Evolutionary conservation across 2,888 invertebrate genomes (phyloP), one percentile per base, ranked within the genome.

Genomic region (Notodonta dromedarius): DNA sequence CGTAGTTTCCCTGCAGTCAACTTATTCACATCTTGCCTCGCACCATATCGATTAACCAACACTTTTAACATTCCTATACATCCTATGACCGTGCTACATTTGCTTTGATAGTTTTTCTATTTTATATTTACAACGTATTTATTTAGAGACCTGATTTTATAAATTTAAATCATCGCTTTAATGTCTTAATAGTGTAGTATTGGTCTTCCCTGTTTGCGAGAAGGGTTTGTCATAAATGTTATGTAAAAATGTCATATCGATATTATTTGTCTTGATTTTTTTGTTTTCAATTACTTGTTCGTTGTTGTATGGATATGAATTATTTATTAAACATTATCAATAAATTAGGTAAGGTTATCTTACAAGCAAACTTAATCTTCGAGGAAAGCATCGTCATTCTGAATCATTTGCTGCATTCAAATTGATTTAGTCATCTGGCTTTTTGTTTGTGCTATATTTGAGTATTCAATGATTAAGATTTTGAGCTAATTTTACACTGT

Each of bases 1-100:
- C 89, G 91, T 91, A 91, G 87, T 90, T 84, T 84, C 80, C 83
- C 91, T 90, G 92, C 92, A 92, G 89, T 90, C 85, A 81, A 86
- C 86, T 86, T 75, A 76, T 76, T 76, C 85, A 88, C 86, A 88
- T 88, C 89, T 90, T 88, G 80, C 78, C 83, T 56, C 83, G 81
- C 85, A 85, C 88, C 86, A 89, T 91, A 92, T 92, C 87, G 91
- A 92, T 90, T 88, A 83, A 81, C 83, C 77, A 79, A 77, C 76
- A 56, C 78, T 77, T 80, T 80, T 80, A 80, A 72, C 74, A 74
- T 78, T 79, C 79, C 74, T 78, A 76, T 80, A 79, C 79, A 76
- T 80, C 70, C 70, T 71, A 70, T 64, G 57, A 53, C 51, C 57
- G 56, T 60, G 58, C 32, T 60, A 48, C 46, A 61, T 63, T 58